A percentile compares a stretch with the other conserved stretches of the same genome.
Conservation (phyloP, 2,888 invertebrate genomes). For the Acrobasis consociella region DNA sequence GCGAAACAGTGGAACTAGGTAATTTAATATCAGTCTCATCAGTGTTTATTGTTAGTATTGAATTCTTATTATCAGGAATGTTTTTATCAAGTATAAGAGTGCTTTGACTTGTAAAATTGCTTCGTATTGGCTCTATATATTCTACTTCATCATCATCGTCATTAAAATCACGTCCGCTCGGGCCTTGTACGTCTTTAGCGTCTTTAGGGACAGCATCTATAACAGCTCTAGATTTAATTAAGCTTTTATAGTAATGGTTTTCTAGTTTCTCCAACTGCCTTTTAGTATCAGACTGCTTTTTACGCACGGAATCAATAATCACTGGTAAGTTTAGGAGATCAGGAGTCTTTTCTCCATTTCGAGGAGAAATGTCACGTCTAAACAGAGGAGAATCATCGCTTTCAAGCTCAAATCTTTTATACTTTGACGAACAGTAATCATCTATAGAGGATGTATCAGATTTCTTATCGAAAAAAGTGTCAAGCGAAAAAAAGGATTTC, state of each 20-base stretch:
- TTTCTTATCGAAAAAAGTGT: constrained; percentile 78
- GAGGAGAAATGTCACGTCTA: constrained; percentile 51
- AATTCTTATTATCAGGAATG: constrained; percentile 58
- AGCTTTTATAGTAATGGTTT: constrained; percentile 73
- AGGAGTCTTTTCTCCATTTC: constrained; percentile 65
- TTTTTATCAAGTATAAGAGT: constrained; percentile 75
- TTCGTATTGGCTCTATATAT: constrained; percentile 78
- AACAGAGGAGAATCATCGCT: constrained; percentile 77
- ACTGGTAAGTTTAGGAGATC: constrained; percentile 74
- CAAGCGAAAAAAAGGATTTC: constrained; percentile 78
- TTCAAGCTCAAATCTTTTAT: constrained; percentile 77
- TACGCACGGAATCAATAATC: constrained; percentile 74
- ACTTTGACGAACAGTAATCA: constrained; percentile 79
- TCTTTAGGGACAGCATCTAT: constrained; percentile 75
- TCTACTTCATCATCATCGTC: constrained; percentile 74
- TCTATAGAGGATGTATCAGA: constrained; percentile 78
- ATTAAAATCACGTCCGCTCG: constrained; percentile 67
- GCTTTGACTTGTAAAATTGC: constrained; percentile 76
- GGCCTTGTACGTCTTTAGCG: constrained; percentile 69
- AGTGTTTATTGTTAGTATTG: constrained; percentile 70
- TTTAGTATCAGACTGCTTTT: constrained; percentile 71
- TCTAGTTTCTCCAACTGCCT: constrained; percentile 77
- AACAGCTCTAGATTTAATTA: constrained; percentile 65
- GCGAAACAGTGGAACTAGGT: constrained; percentile 74
- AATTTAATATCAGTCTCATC: constrained; percentile 74